Evolutionary conservation across 1,140 invertebrate genomes (phyloP).

Genomic region (Drosophila serrata): DNA sequence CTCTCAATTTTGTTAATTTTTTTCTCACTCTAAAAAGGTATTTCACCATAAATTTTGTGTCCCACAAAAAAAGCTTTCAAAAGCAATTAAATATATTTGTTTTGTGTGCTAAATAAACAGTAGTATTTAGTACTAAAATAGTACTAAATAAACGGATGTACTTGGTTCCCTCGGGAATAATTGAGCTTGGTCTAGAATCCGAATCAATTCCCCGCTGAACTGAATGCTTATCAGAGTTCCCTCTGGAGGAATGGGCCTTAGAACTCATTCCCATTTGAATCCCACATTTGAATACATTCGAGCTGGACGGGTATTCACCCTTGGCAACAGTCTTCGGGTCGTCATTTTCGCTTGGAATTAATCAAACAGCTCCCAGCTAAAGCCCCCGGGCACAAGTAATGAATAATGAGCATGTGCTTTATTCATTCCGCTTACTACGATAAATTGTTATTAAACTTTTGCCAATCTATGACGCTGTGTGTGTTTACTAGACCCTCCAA

Average conservation of each 20-base stretch:
- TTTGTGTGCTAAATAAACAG: constrained; percentile 1
- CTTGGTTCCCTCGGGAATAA: background rate
- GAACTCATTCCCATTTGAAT: background rate
- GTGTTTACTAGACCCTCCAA: constrained; percentile 25
- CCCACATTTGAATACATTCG: constrained; percentile 23
- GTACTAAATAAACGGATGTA: background rate
- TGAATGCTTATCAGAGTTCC: constrained; percentile 13
- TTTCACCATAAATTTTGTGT: background rate
- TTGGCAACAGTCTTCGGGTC: constrained; percentile 33
- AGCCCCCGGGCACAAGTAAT: constrained; percentile 38
- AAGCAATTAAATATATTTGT: constrained; percentile 3
- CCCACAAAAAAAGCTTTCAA: constrained; percentile 10
- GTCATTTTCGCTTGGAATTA: constrained; percentile 32
- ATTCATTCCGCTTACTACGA: constrained; percentile 22
- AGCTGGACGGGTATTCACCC: constrained; percentile 29
- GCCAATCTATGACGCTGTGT: constrained; percentile 26
- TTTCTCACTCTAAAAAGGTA: no score
- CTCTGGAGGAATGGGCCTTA: background rate
- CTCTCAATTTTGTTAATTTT: background rate
- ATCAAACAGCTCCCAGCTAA: constrained; percentile 32
- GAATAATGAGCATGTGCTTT: constrained; percentile 39
- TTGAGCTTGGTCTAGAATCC: background rate
- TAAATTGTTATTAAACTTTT: constrained; percentile 49
- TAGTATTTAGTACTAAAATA: background rate
- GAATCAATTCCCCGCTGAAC: background rate